phyloP scores from a whole-genome alignment of 2,797 vertebrate genomes.

The Thaleichthys pacificus region DNA sequence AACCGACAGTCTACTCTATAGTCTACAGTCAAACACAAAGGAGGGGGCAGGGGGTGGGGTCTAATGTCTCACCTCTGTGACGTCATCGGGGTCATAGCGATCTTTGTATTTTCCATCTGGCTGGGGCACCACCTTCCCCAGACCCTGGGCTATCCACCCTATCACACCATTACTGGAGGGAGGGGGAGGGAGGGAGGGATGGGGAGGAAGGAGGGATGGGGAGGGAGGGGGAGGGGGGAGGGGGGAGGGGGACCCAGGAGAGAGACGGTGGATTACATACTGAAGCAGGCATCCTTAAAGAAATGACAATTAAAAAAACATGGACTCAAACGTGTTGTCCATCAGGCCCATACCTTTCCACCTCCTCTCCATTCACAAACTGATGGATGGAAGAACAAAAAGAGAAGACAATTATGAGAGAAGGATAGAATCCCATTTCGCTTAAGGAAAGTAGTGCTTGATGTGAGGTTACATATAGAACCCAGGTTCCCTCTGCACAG shows the following conservation, averaged over 20 bases:
- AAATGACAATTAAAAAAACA: neutral
- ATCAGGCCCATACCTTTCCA: conserved; percentile 55
- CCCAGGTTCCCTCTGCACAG: neutral
- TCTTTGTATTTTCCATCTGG: conserved; percentile 76
- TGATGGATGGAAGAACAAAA: conserved; percentile 22
- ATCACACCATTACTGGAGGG: conserved; percentile 75
- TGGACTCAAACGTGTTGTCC: neutral
- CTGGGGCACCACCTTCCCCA: conserved; percentile 86
- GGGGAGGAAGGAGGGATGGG: neutral
- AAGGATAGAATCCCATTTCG: neutral
- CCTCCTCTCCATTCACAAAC: conserved; percentile 49
- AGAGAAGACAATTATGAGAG: neutral
- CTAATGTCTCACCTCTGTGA: conserved; percentile 68
- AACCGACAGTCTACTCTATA: neutral
- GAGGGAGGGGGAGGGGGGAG: neutral
- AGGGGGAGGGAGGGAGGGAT: conserved; percentile 14
- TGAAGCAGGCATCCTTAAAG: neutral
- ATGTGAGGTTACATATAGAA: neutral
- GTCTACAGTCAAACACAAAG: no score
- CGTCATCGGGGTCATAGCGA: conserved; percentile 32
- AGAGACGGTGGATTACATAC: neutral
- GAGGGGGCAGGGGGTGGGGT: no score
- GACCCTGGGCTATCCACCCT: conserved; percentile 83
- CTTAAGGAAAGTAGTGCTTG: neutral
- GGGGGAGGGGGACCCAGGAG: neutral